Base-by-base conservation (phyloP, 2,113 vertebrate species). In the Rhombomys opimus region DNA sequence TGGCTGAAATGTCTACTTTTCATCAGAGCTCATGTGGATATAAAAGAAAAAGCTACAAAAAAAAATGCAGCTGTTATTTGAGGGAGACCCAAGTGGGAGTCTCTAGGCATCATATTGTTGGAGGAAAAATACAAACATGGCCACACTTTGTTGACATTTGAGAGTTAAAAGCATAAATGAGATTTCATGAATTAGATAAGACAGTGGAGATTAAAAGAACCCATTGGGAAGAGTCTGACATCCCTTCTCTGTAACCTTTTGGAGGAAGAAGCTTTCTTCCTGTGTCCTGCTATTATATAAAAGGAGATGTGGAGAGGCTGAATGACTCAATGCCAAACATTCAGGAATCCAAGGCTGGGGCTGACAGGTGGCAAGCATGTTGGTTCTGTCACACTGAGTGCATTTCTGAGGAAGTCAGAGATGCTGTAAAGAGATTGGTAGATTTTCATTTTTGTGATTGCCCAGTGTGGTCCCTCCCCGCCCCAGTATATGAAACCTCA, bases 381-480 rank as follows among this genome's bases (percentile, higher is more conserved):
- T 15, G 32, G 32, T 5, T 5, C n/a, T 73, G 0, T 27, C 27
- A 32, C 0, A 4, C 15, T 3, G 23, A 77, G 32, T 5, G 1
- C 5, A 6, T 27, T 41, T 85, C n/a, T 22, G 50, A 73, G 73
- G 22, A 73, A 59, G 70, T 52, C 30, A 25, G 32, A 54, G 61
- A 54, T 57, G 15, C 27, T 25, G 54, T 20, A 32, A 52, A 9
- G 59, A 38, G 20, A 32, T 10, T 27, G 52, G 22, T 50, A 80
- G 68, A 59, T 9, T 13, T 41, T 84, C 2, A 20, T 15, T 41
- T 81, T 57, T 41, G 38, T 30, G 73, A 22, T 46, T 35, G 41
- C 41, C 41, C 38, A 90, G 3, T 54, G 61, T 52, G n/a, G 32
- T 18, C 50, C 25, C 90, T 20, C 14, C 0, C 82, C 12, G 25